Conservation (phyloP, 2,113 vertebrate genomes). For the Anolis carolinensis region DNA sequence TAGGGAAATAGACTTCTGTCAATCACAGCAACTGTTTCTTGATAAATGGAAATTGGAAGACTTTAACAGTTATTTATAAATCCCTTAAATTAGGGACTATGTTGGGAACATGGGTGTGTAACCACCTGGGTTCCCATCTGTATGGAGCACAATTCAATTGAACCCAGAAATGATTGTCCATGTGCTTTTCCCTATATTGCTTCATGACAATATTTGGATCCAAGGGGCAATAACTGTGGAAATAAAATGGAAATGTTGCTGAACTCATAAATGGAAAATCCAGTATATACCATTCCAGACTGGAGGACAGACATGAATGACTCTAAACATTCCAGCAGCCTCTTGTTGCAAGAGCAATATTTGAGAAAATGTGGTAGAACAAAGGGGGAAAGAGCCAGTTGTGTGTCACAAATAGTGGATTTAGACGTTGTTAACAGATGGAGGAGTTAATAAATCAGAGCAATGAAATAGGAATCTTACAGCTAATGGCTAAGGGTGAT, state of each 20-base stretch:
- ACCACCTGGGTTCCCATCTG: no score
- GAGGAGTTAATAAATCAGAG: conserved; percentile 15
- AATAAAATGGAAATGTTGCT: background rate
- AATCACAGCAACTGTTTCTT: no score
- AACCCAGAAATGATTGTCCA: background rate
- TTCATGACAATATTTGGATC: background rate
- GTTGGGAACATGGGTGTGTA: no score
- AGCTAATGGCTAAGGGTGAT: background rate
- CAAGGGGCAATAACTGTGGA: background rate
- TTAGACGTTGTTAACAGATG: background rate
- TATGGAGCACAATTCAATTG: background rate
- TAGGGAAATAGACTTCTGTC: no score
- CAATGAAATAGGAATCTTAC: conserved; percentile 11
- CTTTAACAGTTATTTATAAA: no score
- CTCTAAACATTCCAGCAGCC: background rate
- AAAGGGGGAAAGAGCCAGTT: background rate
- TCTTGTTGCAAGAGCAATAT: background rate
- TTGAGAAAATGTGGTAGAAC: background rate
- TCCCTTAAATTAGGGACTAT: no score
- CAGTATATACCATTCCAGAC: background rate
- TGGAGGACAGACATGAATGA: background rate
- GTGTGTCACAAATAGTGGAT: background rate
- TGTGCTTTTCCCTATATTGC: background rate
- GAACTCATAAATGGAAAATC: no score
- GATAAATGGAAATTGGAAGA: no score